Conservation (phyloP, 2,113 vertebrate species). For the Carassius auratus region DNA sequence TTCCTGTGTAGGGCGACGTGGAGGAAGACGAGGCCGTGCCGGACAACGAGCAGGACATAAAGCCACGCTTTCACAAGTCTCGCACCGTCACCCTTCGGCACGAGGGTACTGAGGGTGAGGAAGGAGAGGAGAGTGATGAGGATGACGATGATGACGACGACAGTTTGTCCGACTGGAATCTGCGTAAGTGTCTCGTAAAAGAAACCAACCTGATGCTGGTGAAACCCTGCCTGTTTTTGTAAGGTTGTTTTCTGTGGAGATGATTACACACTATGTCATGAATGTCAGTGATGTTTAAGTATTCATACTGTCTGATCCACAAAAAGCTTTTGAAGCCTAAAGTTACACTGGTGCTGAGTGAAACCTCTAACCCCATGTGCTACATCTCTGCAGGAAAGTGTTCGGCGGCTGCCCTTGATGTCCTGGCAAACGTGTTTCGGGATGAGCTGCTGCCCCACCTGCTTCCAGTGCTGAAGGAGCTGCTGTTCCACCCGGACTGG, state of each 20-base stretch:
- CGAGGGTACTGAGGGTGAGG: constrained; percentile 85
- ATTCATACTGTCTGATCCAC: constrained; percentile 61
- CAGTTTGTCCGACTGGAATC: constrained; percentile 59
- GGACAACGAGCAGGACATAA: constrained; percentile 95
- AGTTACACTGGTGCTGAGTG: not conserved
- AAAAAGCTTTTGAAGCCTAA: not conserved
- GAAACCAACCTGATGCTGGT: not conserved
- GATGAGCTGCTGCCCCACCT: constrained; percentile 91
- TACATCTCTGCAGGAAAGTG: constrained; percentile 81
- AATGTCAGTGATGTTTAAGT: constrained; percentile 51
- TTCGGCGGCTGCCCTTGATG: constrained; percentile 88
- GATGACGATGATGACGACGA: constrained; percentile 69
- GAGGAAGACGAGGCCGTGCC: constrained; percentile 64
- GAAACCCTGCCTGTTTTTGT: not conserved
- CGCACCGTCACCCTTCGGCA: constrained; percentile 93
- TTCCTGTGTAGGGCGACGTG: constrained; percentile 81
- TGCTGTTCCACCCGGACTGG: constrained; percentile 85
- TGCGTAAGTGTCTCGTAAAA: constrained; percentile 38
- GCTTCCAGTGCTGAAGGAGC: constrained; percentile 88
- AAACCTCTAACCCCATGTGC: not conserved
- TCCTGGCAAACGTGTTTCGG: constrained; percentile 92
- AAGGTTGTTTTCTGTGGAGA: constrained; percentile 39
- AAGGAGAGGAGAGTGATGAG: constrained; percentile 62
- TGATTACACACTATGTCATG: constrained; percentile 45
- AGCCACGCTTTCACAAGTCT: constrained; percentile 95